These are phyloP conservation scores for Diplodus puntazzo DNA, from an alignment of 2,797 vertebrate genomes.

Conservation along the genomic window DNA sequence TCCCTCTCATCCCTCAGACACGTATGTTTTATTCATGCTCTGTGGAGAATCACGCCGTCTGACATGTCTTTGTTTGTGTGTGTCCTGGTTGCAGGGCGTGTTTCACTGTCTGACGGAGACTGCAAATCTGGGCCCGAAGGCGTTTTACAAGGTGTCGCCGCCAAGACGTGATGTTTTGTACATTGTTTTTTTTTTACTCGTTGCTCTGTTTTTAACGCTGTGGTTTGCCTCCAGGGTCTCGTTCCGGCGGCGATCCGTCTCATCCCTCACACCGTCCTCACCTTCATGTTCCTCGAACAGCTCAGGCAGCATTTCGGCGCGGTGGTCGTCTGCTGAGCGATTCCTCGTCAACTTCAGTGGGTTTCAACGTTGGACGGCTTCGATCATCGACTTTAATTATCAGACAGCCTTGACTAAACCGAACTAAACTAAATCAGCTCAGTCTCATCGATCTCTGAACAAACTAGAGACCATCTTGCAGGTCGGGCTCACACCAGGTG, in stretches of 20 bases:
- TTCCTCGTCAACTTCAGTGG: background rate
- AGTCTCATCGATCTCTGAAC: too few species aligned
- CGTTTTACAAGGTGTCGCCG: constrained; percentile 88
- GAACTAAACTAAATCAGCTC: too few species aligned
- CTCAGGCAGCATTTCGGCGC: constrained; percentile 88
- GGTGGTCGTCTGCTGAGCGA: constrained; percentile 77
- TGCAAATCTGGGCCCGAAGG: constrained; percentile 85
- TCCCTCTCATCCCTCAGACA: constrained; percentile 27
- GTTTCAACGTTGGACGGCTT: too few species aligned
- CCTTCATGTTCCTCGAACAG: constrained; percentile 90
- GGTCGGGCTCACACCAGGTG: too few species aligned
- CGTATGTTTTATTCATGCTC: constrained; percentile 54
- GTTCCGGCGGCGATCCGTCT: constrained; percentile 88
- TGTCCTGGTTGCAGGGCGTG: constrained; percentile 80
- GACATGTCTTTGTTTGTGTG: constrained; percentile 9
- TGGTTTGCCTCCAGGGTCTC: constrained; percentile 50
- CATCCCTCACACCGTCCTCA: constrained; percentile 88
- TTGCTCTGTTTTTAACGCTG: background rate
- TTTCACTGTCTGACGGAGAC: constrained; percentile 87
- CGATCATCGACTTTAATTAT: too few species aligned
- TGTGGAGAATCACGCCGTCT: constrained; percentile 18
- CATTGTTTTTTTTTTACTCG: too few species aligned
- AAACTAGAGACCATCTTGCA: too few species aligned
- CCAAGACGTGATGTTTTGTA: constrained; percentile 7
- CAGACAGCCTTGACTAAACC: too few species aligned